Evolutionary conservation across 2,113 vertebrate genomes (phyloP).

Genomic region (Gallinago jamesoni): DNA sequence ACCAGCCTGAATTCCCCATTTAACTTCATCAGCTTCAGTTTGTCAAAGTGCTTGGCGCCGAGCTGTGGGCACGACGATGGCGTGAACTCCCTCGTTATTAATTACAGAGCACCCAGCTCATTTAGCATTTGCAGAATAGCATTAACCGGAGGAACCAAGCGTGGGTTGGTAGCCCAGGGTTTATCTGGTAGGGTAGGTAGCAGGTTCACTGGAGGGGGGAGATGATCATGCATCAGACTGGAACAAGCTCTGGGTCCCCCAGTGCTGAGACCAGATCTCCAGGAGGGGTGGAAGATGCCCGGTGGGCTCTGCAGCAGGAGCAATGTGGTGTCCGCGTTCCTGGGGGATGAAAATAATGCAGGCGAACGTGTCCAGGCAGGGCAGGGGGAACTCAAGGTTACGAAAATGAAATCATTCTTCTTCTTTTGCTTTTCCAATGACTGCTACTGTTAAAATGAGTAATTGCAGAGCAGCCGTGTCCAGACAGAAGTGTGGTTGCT

Average conservation of each 20-base stretch:
- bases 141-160: background rate
- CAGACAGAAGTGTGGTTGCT: slow-evolving; percentile 41
- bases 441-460: slow-evolving; percentile 56
- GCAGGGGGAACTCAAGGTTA: slow-evolving; percentile 58
- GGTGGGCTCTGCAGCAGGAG: background rate
- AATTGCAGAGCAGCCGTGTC: background rate
- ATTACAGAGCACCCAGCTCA: background rate
- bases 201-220: background rate
- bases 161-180: background rate
- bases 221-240: background rate
- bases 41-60: background rate
- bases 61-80: background rate
- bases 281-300: fast-evolving
- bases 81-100: background rate
- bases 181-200: background rate
- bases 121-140: background rate
- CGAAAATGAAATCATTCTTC: slow-evolving; percentile 65
- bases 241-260: background rate
- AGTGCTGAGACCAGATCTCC: background rate
- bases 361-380: background rate
- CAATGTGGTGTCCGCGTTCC: background rate
- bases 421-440: slow-evolving; percentile 26
- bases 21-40: background rate
- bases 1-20: background rate
- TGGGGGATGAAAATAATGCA: background rate